Evolutionary conservation across 2,888 invertebrate genomes (phyloP).

Genomic region (Acanthopleura granulata): DNA sequence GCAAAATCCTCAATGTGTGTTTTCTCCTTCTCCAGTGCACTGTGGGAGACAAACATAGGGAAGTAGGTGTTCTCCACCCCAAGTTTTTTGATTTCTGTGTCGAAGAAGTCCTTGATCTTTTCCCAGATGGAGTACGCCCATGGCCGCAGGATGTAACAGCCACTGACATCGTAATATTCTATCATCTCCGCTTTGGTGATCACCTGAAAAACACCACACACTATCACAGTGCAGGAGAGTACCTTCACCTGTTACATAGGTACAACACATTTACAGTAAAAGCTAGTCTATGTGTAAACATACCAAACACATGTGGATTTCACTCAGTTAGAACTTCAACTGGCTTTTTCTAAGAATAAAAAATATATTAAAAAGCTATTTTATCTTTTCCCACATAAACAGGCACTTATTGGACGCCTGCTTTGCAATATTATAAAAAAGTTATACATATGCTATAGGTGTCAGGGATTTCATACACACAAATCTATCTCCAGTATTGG

Average conservation of each 20-base stretch:
- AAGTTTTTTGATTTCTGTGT: slow-evolving; percentile 85
- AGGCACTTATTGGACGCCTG: no score
- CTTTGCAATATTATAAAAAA: no score
- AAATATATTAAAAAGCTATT: no score
- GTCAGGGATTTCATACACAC: no score
- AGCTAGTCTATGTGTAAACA: no score
- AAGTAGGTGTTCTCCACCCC: slow-evolving; percentile 98
- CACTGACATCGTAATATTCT: slow-evolving; percentile 99
- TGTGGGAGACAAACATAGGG: slow-evolving; percentile 95
- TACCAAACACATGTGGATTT: neutral
- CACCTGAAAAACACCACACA: slow-evolving; percentile 68
- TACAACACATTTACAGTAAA: no score
- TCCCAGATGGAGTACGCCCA: slow-evolving; percentile 99
- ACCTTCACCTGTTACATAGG: no score
- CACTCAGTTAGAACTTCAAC: neutral
- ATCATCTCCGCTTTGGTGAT: slow-evolving; percentile 95
- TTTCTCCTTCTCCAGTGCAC: slow-evolving; percentile 95
- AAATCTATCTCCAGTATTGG: no score
- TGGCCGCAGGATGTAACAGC: slow-evolving; percentile 97
- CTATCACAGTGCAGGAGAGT: neutral
- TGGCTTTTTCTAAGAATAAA: no score
- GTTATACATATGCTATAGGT: no score
- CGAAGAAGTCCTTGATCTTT: slow-evolving; percentile 86
- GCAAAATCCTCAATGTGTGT: slow-evolving; percentile 98
- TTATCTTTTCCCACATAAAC: no score